Evolutionary conservation across 92 coral and sea anemone species (phyloP).

Genomic region (Galaxea fascicularis): DNA sequence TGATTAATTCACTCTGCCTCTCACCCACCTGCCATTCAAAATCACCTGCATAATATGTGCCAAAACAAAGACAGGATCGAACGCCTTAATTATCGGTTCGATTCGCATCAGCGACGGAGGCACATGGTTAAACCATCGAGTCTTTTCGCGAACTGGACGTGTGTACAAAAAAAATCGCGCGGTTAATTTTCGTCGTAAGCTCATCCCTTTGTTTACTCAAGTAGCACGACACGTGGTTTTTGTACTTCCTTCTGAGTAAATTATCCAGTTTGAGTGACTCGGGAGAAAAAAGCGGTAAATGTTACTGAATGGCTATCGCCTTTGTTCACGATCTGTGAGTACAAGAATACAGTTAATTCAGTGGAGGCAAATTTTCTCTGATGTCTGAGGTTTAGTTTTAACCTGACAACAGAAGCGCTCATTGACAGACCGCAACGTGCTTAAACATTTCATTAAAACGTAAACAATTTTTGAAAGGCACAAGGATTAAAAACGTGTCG

Average conservation of each 20-base stretch:
- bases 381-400: neutral
- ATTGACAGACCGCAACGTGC: constrained; percentile 38
- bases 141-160: neutral
- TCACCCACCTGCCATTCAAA: constrained; percentile 38
- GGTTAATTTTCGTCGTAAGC: neutral
- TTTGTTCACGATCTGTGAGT: neutral
- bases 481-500: neutral
- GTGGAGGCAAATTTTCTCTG: neutral
- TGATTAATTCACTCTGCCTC: constrained; percentile 15
- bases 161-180: neutral
- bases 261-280: neutral
- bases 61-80: constrained; percentile 30
- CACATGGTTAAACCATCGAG: constrained; percentile 20
- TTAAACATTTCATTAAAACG: constrained; percentile 6
- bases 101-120: neutral
- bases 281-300: neutral
- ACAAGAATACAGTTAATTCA: neutral
- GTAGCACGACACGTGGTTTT: neutral
- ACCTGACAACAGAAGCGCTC: constrained; percentile 13
- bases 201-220: neutral
- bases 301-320: neutral
- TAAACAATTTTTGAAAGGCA: constrained; percentile 30
- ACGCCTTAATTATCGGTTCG: neutral
- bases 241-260: neutral
- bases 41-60: constrained; percentile 9